Base-by-base conservation (phyloP, 2,113 vertebrate species). In the Lepisosteus oculatus region DNA sequence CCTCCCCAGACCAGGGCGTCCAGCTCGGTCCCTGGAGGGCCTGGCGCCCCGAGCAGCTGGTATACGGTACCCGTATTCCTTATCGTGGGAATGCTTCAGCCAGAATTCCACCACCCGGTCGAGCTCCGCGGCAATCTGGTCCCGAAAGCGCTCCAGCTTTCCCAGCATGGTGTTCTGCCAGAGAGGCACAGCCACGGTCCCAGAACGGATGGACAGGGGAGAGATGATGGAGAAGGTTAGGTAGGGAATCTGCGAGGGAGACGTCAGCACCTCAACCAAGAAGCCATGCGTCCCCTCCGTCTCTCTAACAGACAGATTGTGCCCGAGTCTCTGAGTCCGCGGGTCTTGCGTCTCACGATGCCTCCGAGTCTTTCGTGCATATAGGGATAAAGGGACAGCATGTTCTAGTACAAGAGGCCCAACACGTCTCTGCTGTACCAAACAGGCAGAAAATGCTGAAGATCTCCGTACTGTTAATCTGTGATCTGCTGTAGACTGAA, bases 51-150 rank as follows among this genome's bases (percentile, higher is more conserved):
- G 29, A 29, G 29, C 29, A 29, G 29, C 29, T 1, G 29, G 29
- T 29, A 29, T 29, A 29, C 29, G 2, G 29, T 13, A 92, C 92
- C 92, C 91, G 0, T 91, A 67, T 47, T 80, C 43, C 1, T 77
- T 63, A 71, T 93, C 92, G 11, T 88, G 88, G 47, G 92, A 93
- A 73, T 90, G 76, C 81, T 84, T 89, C 56, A 92, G 83, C 92
- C 92, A 93, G 82, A 93, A 93, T 42, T 87, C 85, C 76, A 93
- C 86, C 0, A 84, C 83, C 3, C 44, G 66, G 74, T 93, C 90
- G 79, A 93, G 80, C 43, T 92, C 88, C 7, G 55, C 67, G 47
- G 74, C 69, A 11, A 93, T 85, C 45, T 56, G 73, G 45, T 85
- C 69, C 3, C 85, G 85, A 61, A 76, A 87, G 56, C 75, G 67